Percentiles rank a stretch among this genome's conserved stretches.
These are phyloP conservation scores for Pseudomyrmex cubaensis DNA, from an alignment of 1,140 invertebrate species.

Conservation along the genomic window DNA sequence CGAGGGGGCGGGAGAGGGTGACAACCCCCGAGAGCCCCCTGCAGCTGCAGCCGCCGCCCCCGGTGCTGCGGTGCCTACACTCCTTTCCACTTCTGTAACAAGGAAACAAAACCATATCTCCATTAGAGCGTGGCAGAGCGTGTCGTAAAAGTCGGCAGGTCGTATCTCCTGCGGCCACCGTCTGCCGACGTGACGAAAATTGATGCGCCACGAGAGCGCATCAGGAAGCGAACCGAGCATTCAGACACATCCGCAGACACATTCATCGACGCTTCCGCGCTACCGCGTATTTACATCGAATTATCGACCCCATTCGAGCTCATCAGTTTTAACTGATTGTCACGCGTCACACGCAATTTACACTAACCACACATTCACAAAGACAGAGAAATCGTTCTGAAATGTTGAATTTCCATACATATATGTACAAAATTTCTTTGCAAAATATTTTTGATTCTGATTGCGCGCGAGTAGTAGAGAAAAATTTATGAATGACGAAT, in stretches of 20 bases:
- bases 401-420: background rate
- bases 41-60: constrained; percentile 76
- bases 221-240: constrained; percentile 25
- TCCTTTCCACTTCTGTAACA: constrained; percentile 80
- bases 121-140: constrained; percentile 31
- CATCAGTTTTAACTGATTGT: constrained; percentile 27
- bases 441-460: no score
- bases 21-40: constrained; percentile 76
- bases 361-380: background rate
- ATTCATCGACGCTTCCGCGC: constrained; percentile 5
- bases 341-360: constrained; percentile 12
- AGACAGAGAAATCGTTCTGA: background rate
- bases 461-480: no score
- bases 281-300: background rate
- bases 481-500: no score
- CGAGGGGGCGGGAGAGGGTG: constrained; percentile 76
- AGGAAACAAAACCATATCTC: constrained; percentile 58
- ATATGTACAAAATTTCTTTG: background rate
- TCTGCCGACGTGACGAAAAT: constrained; percentile 53
- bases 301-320: constrained; percentile 24
- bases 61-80: constrained; percentile 73
- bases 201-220: constrained; percentile 35
- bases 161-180: constrained; percentile 45
- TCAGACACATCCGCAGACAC: constrained; percentile 28
- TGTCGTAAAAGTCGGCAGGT: constrained; percentile 55